Evolutionary conservation across 2,888 invertebrate species (phyloP).

Genomic region (Apodemia hepburni): DNA sequence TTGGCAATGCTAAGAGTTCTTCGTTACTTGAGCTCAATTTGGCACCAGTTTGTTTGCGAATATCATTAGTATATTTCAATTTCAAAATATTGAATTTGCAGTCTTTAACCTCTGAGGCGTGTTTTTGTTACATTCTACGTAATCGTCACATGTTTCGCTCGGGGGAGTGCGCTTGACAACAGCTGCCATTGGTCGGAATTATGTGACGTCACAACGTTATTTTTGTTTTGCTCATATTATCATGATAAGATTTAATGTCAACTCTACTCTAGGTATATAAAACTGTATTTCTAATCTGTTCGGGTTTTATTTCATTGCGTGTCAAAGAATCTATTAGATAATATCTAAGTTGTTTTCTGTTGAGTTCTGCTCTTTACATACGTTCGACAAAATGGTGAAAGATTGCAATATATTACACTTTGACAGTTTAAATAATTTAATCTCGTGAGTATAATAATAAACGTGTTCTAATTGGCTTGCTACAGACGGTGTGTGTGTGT

Average conservation of each 20-base stretch:
- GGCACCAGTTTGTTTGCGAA: conserved; percentile 23
- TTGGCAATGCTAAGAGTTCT: neutral
- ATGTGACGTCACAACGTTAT: conserved; percentile 61
- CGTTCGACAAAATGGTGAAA: conserved; percentile 48
- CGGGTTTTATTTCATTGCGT: neutral
- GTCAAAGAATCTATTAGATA: neutral
- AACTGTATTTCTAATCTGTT: conserved; percentile 3
- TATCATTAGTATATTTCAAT: conserved; percentile 8
- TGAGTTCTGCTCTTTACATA: conserved; percentile 1
- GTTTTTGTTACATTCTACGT: conserved; percentile 15
- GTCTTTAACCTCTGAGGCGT: conserved; percentile 52
- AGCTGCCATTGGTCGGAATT: conserved; percentile 48
- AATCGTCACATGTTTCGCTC: conserved; percentile 35
- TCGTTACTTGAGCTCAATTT: conserved; percentile 1
- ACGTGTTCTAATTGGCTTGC: conserved; percentile 7
- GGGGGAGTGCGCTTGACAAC: conserved; percentile 59
- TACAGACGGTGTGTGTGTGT: neutral
- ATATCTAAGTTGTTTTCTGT: neutral
- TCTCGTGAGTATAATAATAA: conserved; percentile 50
- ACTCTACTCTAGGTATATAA: neutral
- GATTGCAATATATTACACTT: conserved; percentile 61
- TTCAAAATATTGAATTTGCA: conserved; percentile 28
- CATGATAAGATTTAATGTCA: conserved; percentile 44
- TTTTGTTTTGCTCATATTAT: conserved; percentile 56
- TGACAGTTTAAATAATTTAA: conserved; percentile 55